Conservation (phyloP, 2,797 vertebrate species). For the Microctenopoma lineatum region DNA sequence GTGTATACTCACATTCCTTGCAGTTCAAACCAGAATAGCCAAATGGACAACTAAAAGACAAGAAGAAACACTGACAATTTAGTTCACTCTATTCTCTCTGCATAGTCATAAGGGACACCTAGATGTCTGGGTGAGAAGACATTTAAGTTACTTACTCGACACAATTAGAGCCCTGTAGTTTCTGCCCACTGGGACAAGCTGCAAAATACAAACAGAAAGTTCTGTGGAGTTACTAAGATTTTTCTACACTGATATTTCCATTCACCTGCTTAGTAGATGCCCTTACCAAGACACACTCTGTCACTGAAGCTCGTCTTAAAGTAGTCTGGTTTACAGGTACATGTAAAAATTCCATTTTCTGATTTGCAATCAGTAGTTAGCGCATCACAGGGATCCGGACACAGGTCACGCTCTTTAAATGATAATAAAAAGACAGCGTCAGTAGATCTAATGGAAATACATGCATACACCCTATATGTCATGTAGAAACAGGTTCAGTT, state of each 20-base stretch:
- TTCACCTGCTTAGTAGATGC: background rate
- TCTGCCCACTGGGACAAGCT: constrained; percentile 66
- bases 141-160: constrained; percentile 44
- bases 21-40: constrained; percentile 74
- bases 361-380: fast-evolving
- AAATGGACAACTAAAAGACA: constrained; percentile 72
- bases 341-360: fast-evolving
- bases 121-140: too few species aligned
- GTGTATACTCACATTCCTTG: constrained; percentile 71
- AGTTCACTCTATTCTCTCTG: background rate
- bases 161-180: background rate
- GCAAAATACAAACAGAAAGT: constrained; percentile 8
- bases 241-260: background rate
- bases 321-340: fast-evolving
- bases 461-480: background rate
- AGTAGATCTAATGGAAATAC: background rate
- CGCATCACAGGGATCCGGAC: background rate
- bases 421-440: background rate
- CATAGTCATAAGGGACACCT: background rate
- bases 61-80: background rate
- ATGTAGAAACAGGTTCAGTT: background rate
- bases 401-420: background rate
- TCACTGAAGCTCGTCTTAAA: fast-evolving
- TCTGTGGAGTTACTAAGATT: background rate
- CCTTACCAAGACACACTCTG: constrained; percentile 65